Evolutionary conservation across 2,888 invertebrate species (phyloP).

Genomic region (Ischnus inquisitorius): DNA sequence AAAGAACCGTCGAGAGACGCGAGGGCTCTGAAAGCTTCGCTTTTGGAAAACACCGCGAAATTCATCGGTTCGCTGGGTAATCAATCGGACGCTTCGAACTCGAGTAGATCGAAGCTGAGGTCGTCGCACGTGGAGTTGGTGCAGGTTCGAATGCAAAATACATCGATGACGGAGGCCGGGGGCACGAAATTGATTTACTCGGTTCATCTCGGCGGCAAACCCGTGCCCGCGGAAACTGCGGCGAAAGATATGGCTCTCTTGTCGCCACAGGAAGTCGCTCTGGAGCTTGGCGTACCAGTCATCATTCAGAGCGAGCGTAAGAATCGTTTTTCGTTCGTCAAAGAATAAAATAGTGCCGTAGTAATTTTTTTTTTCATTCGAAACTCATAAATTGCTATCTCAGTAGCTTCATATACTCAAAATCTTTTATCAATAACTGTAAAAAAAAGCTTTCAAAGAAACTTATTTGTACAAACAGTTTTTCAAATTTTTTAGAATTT

Average conservation of each 20-base stretch:
- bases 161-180: conserved; percentile 77
- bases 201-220: conserved; percentile 92
- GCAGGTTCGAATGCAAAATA: conserved; percentile 84
- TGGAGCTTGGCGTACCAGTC: conserved; percentile 91
- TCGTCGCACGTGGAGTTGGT: conserved; percentile 76
- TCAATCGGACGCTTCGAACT: conserved; percentile 57
- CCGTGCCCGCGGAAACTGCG: conserved; percentile 93
- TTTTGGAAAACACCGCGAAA: conserved; percentile 8
- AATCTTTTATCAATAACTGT: no score
- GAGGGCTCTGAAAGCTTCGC: conserved; percentile 1
- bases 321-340: conserved; percentile 76
- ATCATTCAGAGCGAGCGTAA: conserved; percentile 95
- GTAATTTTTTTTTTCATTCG: no score
- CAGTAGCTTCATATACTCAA: no score
- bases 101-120: conserved; percentile 68
- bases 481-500: no score
- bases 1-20: conserved; percentile 29
- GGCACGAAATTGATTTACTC: conserved; percentile 89
- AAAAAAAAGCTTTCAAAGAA: no score
- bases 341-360: no score
- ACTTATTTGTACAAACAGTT: no score
- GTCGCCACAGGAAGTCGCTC: conserved; percentile 91
- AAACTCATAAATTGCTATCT: no score
- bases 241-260: conserved; percentile 94
- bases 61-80: conserved; percentile 23